Conservation (phyloP, 2,797 vertebrate genomes). For the Dromococcyx pavoninus region DNA sequence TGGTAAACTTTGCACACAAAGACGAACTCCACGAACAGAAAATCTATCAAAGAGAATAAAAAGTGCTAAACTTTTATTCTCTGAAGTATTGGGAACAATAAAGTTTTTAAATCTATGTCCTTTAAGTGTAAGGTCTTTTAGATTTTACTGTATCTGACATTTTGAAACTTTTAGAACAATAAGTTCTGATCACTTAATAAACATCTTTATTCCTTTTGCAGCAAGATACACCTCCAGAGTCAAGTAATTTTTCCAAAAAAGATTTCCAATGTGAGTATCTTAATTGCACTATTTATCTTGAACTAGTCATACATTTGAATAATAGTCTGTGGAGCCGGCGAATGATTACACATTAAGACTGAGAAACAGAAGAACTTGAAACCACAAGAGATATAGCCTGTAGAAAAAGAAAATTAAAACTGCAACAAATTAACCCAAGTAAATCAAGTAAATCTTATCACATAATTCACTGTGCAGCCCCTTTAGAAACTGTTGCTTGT, state of each 20-base stretch:
- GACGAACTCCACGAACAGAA: neutral
- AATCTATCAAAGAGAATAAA: neutral
- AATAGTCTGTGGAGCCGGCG: neutral
- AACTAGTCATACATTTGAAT: neutral
- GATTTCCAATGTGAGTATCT: neutral
- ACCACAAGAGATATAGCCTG: neutral
- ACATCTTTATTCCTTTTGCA: neutral
- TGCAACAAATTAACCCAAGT: neutral
- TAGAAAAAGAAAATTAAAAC: neutral
- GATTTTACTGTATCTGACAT: neutral
- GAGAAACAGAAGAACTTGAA: neutral
- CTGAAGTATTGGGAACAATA: neutral
- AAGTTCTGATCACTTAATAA: neutral
- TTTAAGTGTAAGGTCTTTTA: neutral
- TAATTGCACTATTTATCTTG: constrained; percentile 11
- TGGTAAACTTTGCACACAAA: neutral
- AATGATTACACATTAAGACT: neutral
- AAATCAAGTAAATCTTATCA: neutral
- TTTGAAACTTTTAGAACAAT: neutral
- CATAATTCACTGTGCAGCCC: neutral
- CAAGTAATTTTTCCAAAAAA: neutral
- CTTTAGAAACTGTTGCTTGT: neutral
- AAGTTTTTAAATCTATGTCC: neutral
- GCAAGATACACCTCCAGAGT: neutral
- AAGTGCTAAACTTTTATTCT: neutral